Base-by-base conservation (phyloP, 2,113 vertebrate species). In the Pseudolaguvia tuberculata region DNA sequence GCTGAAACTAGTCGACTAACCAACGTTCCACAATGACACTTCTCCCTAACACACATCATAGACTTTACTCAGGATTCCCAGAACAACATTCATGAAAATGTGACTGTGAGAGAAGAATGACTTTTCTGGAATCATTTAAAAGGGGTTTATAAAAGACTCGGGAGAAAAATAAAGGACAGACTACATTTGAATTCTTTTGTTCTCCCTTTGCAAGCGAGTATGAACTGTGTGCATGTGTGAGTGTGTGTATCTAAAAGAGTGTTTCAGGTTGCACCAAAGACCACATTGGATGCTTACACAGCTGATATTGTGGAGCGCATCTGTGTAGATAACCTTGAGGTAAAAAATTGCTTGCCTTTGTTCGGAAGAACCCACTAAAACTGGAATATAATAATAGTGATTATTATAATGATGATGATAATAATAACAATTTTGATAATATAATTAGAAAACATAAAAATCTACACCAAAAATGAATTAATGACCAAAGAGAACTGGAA, bases 401-500 rank as follows among this genome's bases (percentile, higher is more conserved):
- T 65, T 47, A 56, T 52, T 51, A 61, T 31, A 42, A 77, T 52
- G 25, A 52, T 65, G 23, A 47, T 65, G 47, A 63, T 63, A 63
- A 63, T 42, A 7, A 42, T 8, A 42, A 42, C 35, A 35, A 61
- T 61, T 20, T 35, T 61, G 20, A 53, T 21, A 78, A 84, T 84
- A 42, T 9, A 6, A 42, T 35, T 35, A 35, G 3, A n/a, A n/a
- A n/a, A n/a, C 56, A 63, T 78, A 45, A 6, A 78, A 88, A 90
- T 84, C 87, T 87, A 86, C 85, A 89, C 89, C 88, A 88, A 90
- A 89, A 65, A 59, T 20, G 85, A 88, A 82, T 68, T 68, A 80
- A 79, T 57, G 53, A 88, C 89, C 89, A 90, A 91, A 91, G 90
- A 91, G 84, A 88, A 87, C 82, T 76, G 84, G 83, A 88, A 77